Base-by-base conservation (phyloP, 2,113 vertebrate species). In the Dissostichus mawsoni region DNA sequence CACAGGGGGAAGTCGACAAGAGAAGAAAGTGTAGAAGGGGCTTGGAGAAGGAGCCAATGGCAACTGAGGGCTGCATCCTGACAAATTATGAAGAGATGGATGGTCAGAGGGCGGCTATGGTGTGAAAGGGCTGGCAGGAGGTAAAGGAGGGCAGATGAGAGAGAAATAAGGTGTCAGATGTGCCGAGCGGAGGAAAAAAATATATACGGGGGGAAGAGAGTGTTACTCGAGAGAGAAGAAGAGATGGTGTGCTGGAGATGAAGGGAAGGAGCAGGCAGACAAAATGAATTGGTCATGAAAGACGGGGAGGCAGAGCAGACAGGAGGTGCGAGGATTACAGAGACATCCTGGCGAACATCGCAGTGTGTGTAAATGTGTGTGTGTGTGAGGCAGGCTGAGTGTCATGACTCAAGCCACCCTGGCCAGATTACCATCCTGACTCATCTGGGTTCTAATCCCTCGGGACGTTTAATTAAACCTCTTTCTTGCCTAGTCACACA, bases 391-490 rank as follows among this genome's bases (percentile, higher is more conserved):
- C 69, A 90, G 80, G 83, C 78, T 66, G 50, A 69, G 84, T 84
- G 84, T 91, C 81, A 91, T 80, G 81, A 82, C 83, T 94, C 87
- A 85, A 90, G 88, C 80, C 81, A 87, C 72, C 74, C 85, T 87
- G 90, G 88, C 85, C 90, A 90, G 90, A 94, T 93, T 91, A 94
- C 87, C 90, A 90, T 92, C 90, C 86, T 82, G 84, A 89, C 76
- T 93, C 91, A 90, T 92, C 91, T 87, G 77, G 76, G 82, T 83
- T 87, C 80, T 91, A 93, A 93, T 94, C 93, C 93, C 85, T 69
- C 50, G 45, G 89, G 88, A 93, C 84, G 90, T 91, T 89, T 94
- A 95, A 95, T 95, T 94, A 94, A 93, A 94, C 84, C 79, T 83
- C 76, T 70, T 80, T 82, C 80, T 89, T 86, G 85, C 79, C 71